phyloP scores from a whole-genome alignment of 1,140 invertebrate species.

The Orius insidiosus region DNA sequence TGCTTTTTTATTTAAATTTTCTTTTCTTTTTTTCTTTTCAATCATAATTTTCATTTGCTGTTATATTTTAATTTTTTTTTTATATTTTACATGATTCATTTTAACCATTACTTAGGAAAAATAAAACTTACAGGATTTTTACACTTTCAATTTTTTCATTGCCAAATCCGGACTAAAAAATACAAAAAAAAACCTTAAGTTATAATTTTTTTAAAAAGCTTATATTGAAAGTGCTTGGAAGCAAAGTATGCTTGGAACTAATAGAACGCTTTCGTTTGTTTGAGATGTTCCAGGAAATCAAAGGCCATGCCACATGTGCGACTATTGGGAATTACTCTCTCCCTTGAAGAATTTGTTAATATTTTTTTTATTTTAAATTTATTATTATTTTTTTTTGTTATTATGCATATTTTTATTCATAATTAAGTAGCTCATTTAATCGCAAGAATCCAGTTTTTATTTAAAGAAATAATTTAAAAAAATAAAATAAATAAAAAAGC shows the following conservation, averaged over 20 bases:
- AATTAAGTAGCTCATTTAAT: not conserved
- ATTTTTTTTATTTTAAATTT: conserved; percentile 1
- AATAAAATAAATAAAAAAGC: too few relatives aligned
- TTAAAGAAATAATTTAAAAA: not conserved
- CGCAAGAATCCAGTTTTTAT: not conserved
- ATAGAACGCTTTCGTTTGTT: conserved; percentile 19
- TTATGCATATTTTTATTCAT: not conserved
- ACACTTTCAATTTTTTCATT: conserved; percentile 3
- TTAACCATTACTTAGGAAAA: not conserved
- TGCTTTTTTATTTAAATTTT: not conserved
- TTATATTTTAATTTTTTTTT: not conserved
- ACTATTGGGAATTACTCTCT: conserved; percentile 10
- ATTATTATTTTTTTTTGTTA: not conserved
- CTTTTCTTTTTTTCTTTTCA: not conserved
- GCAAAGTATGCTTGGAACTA: conserved; percentile 14
- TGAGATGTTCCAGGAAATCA: conserved; percentile 20
- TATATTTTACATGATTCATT: not conserved
- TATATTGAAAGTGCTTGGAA: not conserved
- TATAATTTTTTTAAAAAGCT: conserved; percentile 3
- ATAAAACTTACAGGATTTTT: not conserved
- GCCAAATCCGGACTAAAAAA: not conserved
- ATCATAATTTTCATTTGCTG: not conserved
- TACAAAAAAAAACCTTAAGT: conserved; percentile 3
- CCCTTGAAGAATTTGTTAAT: conserved; percentile 9
- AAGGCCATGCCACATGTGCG: conserved; percentile 5